Conservation (phyloP, 2,113 vertebrate genomes). For the Rhinoderma darwinii region DNA sequence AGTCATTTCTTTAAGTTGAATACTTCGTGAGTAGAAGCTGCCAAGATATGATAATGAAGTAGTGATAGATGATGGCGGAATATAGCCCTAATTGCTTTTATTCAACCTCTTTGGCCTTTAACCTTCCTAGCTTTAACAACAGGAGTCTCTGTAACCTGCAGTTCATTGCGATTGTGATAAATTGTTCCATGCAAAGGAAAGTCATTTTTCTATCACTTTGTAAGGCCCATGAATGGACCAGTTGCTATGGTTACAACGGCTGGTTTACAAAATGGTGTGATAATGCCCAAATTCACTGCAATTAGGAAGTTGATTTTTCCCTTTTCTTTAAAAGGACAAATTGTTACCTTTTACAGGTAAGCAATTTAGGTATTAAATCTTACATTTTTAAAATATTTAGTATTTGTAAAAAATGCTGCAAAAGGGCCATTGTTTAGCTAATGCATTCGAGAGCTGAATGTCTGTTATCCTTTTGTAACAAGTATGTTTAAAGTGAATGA, state of each 20-base stretch:
- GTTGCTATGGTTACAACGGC: slow-evolving; percentile 39
- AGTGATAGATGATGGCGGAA: slow-evolving; percentile 47
- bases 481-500: neutral
- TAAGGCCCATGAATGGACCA: slow-evolving; percentile 39
- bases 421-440: neutral
- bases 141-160: slow-evolving; percentile 36
- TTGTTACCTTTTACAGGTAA: neutral
- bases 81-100: slow-evolving; percentile 47
- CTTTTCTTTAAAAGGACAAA: slow-evolving; percentile 12
- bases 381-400: neutral
- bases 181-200: slow-evolving; percentile 47
- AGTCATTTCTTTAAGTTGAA: neutral
- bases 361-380: neutral
- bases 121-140: slow-evolving; percentile 38
- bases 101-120: slow-evolving; percentile 42
- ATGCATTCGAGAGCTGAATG: neutral
- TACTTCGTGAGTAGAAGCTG: slow-evolving; percentile 15
- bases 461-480: neutral
- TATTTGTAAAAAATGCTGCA: neutral
- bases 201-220: slow-evolving; percentile 40
- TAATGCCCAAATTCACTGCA: slow-evolving; percentile 33
- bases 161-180: slow-evolving; percentile 53
- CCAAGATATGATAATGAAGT: slow-evolving; percentile 52
- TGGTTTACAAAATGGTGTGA: slow-evolving; percentile 42
- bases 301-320: slow-evolving; percentile 35